A percentile compares a stretch with the other conserved stretches of the same genome.
These are phyloP conservation scores for Aplochiton taeniatus DNA, from an alignment of 2,797 vertebrate genomes.

Conservation along the genomic window DNA sequence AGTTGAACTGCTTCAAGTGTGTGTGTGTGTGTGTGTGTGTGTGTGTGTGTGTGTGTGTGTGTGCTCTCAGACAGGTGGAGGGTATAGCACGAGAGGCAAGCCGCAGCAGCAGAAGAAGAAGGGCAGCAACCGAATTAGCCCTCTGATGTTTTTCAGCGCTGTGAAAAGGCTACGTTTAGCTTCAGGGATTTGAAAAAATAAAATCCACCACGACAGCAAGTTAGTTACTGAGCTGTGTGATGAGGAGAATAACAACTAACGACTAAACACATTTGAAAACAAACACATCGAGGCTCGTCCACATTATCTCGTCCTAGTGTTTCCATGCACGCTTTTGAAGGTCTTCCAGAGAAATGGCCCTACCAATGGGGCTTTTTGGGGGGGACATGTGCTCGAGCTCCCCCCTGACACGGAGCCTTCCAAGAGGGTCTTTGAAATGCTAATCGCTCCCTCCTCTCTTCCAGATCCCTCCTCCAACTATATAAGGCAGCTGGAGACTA, in stretches of 20 bases:
- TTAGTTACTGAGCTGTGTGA: background rate
- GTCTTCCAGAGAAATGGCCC: conserved; percentile 28
- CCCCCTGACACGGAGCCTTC: conserved; percentile 26
- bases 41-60: no score
- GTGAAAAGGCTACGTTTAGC: background rate
- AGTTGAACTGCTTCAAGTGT: conserved; percentile 55
- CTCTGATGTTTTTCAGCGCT: background rate
- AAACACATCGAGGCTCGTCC: background rate
- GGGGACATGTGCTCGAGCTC: conserved; percentile 45
- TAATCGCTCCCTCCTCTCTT: conserved; percentile 52
- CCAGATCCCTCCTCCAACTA: conserved; percentile 90
- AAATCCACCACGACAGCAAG: background rate
- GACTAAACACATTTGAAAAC: no score
- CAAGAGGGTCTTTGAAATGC: conserved; percentile 62
- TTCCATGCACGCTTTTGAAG: conserved; percentile 1
- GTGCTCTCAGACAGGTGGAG: background rate
- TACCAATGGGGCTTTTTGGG: conserved; percentile 24
- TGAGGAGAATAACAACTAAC: no score
- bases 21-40: no score
- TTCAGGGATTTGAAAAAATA: background rate
- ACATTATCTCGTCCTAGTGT: background rate
- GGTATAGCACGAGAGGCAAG: background rate
- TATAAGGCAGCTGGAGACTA: conserved; percentile 91
- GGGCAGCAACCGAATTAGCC: background rate
- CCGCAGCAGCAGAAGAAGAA: no score